These are phyloP conservation scores for Recurvirostra avosetta DNA, from an alignment of 2,113 vertebrate species.

Conservation along the genomic window DNA sequence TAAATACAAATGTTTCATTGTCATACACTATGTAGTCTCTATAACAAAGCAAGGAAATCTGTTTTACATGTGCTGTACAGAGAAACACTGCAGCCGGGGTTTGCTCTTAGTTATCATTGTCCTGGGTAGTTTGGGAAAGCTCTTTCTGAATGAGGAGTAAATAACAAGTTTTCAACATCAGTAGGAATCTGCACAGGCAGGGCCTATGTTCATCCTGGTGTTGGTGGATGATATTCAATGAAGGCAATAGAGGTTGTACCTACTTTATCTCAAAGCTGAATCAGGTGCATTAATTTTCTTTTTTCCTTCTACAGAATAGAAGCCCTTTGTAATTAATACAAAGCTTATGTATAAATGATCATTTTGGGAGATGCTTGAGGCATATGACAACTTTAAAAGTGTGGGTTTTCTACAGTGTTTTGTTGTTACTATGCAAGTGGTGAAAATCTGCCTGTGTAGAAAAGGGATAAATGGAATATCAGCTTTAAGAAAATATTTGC, in stretches of 20 bases:
- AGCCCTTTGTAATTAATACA: constrained; percentile 71
- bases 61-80: neutral
- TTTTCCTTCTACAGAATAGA: constrained; percentile 18
- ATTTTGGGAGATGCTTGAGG: constrained; percentile 58
- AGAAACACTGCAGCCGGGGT: constrained; percentile 3
- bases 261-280: neutral
- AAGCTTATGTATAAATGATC: constrained; percentile 73
- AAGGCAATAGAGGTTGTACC: neutral
- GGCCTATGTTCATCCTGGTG: neutral
- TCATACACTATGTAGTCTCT: neutral
- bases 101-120: neutral
- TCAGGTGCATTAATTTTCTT: neutral
- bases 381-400: neutral
- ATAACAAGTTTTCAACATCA: neutral
- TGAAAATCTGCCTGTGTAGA: constrained; percentile 43
- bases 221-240: neutral
- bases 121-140: neutral
- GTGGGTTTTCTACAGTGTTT: neutral
- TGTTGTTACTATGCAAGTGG: constrained; percentile 36
- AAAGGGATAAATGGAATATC: constrained; percentile 20
- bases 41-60: constrained; percentile 50
- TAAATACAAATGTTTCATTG: constrained; percentile 47
- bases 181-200: neutral
- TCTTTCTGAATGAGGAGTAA: neutral
- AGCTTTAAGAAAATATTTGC: constrained; percentile 30